Base-by-base conservation (phyloP, 2,888 invertebrate genomes). In the Autographa gamma region DNA sequence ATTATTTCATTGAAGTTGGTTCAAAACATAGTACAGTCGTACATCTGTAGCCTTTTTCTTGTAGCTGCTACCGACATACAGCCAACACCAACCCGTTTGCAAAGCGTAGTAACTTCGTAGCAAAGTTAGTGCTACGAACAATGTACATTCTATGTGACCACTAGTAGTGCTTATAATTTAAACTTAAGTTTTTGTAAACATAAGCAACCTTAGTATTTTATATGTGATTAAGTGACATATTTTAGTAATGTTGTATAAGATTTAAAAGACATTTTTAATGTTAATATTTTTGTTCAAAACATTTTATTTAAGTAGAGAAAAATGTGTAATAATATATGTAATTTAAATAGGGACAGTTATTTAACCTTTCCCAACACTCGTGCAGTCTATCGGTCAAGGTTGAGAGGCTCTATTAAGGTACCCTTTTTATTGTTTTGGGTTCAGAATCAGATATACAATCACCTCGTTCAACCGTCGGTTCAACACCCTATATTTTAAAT, bases 401-500 rank as follows among this genome's bases (percentile, higher is more conserved):
- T 71, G 60, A 66, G 56, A 63, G 65, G 41, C 78, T 70, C 74
- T 31, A 74, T 78, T 74, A 78, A 66, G 66, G 79, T 78, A 66
- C 79, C 76, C 74, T 77, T 77, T 77, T 77, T 77, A 77, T 77
- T 77, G 77, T 77, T 77, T 79, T 71, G 77, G 77, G 79, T 68
- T 71, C 77, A 79, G 70, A 77, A 77, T 77, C 77, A 77, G 79
- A 77, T 74, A 79, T 60, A 79, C 79, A 77, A 79, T 77, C 79
- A 79, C 74, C 64, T 66, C 65, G 60, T 63, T 34, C 43, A 71
- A 71, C 67, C 67, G 65, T 75, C 67, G 75, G 75, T 75, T 75
- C 66, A 68, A 71, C 63, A 78, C 66, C 70, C 67, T 71, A 65
- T 63, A 56, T 32, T 59, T 59, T 56, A 56, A 31, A 54, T 63